These are phyloP conservation scores for Clarias batrachus DNA, from an alignment of 2,113 vertebrate species.

Conservation along the genomic window DNA sequence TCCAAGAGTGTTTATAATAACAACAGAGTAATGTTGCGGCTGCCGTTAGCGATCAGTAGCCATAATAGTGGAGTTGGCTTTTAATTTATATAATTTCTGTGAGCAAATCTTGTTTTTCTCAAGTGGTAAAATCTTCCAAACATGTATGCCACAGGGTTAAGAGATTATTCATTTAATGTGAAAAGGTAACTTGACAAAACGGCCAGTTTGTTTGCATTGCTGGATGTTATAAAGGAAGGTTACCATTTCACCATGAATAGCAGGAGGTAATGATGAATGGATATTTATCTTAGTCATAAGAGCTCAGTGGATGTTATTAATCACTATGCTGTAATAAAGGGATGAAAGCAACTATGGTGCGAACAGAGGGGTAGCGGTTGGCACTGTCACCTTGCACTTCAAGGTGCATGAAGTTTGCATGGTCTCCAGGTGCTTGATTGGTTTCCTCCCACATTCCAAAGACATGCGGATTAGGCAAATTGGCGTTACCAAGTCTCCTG, in stretches of 20 bases:
- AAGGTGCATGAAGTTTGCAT: no score
- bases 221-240: conserved; percentile 32
- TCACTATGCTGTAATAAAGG: conserved; percentile 27
- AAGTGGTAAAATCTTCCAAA: conserved; percentile 2
- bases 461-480: no score
- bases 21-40: conserved; percentile 12
- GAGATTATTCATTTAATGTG: background rate
- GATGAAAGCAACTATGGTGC: no score
- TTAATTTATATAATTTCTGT: background rate
- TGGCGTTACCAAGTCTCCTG: no score
- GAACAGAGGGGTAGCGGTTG: no score
- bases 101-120: background rate
- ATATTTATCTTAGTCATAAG: conserved; percentile 48
- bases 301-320: conserved; percentile 50
- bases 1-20: conserved; percentile 37
- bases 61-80: background rate
- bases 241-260: conserved; percentile 42
- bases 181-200: background rate
- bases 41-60: conserved; percentile 20
- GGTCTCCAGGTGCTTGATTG: no score
- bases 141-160: background rate
- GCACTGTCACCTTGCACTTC: no score
- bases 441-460: no score
- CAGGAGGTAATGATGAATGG: conserved; percentile 42
- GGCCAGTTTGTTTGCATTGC: conserved; percentile 37